Base-by-base conservation (phyloP, 2,797 vertebrate species). In the Neomorphus geoffroyi region DNA sequence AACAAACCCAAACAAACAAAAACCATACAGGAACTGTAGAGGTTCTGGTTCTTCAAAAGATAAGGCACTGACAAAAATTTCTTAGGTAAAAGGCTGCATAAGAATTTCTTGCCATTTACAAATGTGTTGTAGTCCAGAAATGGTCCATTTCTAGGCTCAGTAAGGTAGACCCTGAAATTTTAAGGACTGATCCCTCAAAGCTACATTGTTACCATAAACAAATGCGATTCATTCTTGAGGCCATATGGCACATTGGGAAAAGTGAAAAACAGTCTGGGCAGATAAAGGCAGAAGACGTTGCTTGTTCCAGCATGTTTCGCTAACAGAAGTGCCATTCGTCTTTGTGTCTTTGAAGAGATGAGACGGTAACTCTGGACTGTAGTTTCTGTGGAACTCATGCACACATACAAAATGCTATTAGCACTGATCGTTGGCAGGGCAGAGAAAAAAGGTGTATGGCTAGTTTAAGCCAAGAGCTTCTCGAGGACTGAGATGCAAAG, bases 1-100 rank as follows among this genome's bases (percentile, higher is more conserved):
- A 83, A 56, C 90, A 64, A 66, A 19, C 39, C 3, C 39, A 84
- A 87, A 10, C 53, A 53, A 95, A 94, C 54, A 78, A 88, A 97
- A 96, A 94, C 82, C 96, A 88, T 93, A 97, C 72, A 91, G 96
- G 93, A 96, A 93, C 96, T 97, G 98, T 96, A 98, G 97, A 98
- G 95, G 98, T 98, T 98, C 97, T 98, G 96, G 96, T 97, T 98
- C 97, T 98, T 98, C 96, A 91, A 97, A 97, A 97, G 97, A 97
- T 99, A 99, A 99, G 99, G 99, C 99, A 99, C 99, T 98, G 98
- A 98, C 98, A 98, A 98, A 98, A 98, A 98, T 98, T 98, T 98
- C 98, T 98, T 98, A 98, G 98, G 98, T 98, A 98, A 98, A 98
- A 98, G 98, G 98, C 98, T 98, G 98, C 97, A 98, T 98, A 96